Evolutionary conservation across 1,140 invertebrate species (phyloP).

Genomic region (Physella acuta): DNA sequence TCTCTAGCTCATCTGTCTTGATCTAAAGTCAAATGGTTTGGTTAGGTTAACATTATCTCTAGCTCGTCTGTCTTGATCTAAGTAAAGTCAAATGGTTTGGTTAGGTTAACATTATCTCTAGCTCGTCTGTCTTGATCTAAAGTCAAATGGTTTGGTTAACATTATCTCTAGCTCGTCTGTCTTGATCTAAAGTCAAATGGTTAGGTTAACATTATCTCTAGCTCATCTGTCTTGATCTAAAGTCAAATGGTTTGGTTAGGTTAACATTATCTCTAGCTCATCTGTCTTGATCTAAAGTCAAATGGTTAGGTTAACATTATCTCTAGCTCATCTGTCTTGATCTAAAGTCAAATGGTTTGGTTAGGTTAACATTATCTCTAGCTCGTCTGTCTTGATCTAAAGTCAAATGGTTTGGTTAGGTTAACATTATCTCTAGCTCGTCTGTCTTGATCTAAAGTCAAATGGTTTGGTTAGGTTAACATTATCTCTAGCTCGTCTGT

Average conservation of each 20-base stretch:
- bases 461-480: no score
- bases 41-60: slow-evolving; percentile 38
- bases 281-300: slow-evolving; percentile 36
- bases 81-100: no score
- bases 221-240: slow-evolving; percentile 36
- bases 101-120: slow-evolving; percentile 39
- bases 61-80: slow-evolving; percentile 37
- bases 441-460: slow-evolving; percentile 36
- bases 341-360: slow-evolving; percentile 29
- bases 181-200: slow-evolving; percentile 34
- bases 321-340: slow-evolving; percentile 35
- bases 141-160: slow-evolving; percentile 26
- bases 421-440: slow-evolving; percentile 34
- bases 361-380: slow-evolving; percentile 39
- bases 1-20: slow-evolving; percentile 34
- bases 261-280: slow-evolving; percentile 34
- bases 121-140: slow-evolving; percentile 36
- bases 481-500: slow-evolving; percentile 35
- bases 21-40: slow-evolving; percentile 32
- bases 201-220: slow-evolving; percentile 39
- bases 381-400: slow-evolving; percentile 36
- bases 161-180: slow-evolving; percentile 35
- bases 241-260: no score
- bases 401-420: no score
- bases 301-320: slow-evolving; percentile 35